These are phyloP conservation scores for Pseudopodoces humilis DNA, from an alignment of 2,113 vertebrate genomes.

Conservation along the genomic window DNA sequence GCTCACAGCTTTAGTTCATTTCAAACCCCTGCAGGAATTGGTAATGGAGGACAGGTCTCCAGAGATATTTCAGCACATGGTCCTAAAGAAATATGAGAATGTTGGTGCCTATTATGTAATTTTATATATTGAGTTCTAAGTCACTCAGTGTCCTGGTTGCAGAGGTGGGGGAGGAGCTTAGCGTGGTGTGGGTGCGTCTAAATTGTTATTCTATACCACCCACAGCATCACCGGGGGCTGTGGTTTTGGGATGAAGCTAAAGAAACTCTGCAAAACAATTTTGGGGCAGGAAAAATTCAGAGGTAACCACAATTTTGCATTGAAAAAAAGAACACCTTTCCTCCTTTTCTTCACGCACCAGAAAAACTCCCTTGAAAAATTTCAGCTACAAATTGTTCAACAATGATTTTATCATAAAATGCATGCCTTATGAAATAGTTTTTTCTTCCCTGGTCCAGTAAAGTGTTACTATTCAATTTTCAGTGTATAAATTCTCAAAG, in stretches of 20 bases:
- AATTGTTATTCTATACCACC: not conserved
- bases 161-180: not conserved
- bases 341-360: not conserved
- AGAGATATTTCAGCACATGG: not conserved
- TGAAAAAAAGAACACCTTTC: not conserved
- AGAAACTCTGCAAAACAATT: not conserved
- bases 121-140: not conserved
- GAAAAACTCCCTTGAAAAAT: not conserved
- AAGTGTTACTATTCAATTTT: not conserved
- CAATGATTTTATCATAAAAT: not conserved
- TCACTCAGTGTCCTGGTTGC: not conserved
- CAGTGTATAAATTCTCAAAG: not conserved
- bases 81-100: not conserved
- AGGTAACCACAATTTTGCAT: not conserved
- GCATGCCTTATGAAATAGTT: not conserved
- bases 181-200: not conserved
- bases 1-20: not conserved
- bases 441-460: not conserved
- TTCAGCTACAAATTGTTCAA: not conserved
- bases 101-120: not conserved
- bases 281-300: not conserved
- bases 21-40: not conserved
- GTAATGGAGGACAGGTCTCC: not conserved
- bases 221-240: not conserved
- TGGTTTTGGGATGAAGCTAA: not conserved